Evolutionary conservation across 2,113 vertebrate species (phyloP), one percentile per base, ranked within the genome.

Genomic region (Lagenorhynchus albirostris): DNA sequence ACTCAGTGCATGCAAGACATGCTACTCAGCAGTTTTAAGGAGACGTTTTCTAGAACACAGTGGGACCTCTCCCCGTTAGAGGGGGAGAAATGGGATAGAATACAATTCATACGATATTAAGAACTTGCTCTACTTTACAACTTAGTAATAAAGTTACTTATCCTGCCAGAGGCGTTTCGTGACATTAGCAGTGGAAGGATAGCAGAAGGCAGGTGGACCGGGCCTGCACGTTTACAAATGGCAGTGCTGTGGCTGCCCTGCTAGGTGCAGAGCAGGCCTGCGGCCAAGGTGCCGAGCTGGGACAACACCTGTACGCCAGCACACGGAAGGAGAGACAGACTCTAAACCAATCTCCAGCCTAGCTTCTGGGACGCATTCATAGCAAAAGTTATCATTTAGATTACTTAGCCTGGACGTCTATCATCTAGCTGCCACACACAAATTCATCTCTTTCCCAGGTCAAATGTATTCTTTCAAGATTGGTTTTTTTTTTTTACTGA

Each of bases 61-160:
- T 94, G 65, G 94, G 71, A 58, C 96, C 94, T 97, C 62, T 50
- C 47, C 82, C 63, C 36, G 73, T 98, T 97, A 97, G 71, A 70
- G 50, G 38, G 12, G 12, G 90, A 90, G 91, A 94, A 89, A 76
- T 15, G 21, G 95, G 96, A 96, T 92, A 95, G 74, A 96, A 94
- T 92, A 76, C 94, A 96, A 95, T 95, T 96, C 96, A 97, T 97
- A 73, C 83, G 97, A 94, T 97, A 98, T 98, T 97, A 97, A 98
- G 96, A 84, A 92, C 82, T 84, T 96, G 67, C 44, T 97, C 91
- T 94, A 63, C 65, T 98, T 97, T 97, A 96, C 8, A 96, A 90
- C 87, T 94, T 94, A 77, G 87, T 88, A 82, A 96, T 96, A 85
- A 98, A 97, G 94, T 97, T 96, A 97, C 94, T 97, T 97, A 91